phyloP scores from a whole-genome alignment of 2,113 vertebrate species.

The Puma concolor region DNA sequence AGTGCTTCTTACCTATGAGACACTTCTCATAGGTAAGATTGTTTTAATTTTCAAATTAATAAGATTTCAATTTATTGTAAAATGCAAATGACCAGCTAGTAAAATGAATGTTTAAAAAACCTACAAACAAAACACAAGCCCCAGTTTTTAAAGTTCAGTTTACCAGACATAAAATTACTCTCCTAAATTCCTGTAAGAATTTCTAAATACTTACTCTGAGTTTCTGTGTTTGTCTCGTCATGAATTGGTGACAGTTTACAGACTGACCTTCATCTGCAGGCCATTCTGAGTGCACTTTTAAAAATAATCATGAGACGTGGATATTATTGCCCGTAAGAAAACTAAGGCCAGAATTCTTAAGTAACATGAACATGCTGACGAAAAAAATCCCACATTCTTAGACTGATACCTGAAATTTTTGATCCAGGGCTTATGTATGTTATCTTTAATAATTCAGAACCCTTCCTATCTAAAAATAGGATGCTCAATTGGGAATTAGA shows the following conservation, averaged over 20 bases:
- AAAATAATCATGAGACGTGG: background rate
- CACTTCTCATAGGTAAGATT: background rate
- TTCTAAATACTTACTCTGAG: background rate
- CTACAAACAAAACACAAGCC: background rate
- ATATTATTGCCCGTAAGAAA: background rate
- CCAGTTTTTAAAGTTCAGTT: background rate
- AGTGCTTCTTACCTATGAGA: background rate
- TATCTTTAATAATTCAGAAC: background rate
- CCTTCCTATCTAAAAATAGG: background rate
- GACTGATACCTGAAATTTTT: background rate
- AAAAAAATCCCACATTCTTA: background rate
- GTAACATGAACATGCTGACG: background rate
- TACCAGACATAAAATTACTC: background rate
- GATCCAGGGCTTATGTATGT: background rate
- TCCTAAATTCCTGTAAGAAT: background rate
- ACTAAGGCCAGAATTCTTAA: background rate
- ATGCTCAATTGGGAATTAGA: background rate
- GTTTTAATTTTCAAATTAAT: background rate
- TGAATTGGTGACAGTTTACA: background rate
- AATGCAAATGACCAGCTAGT: background rate
- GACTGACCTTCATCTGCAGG: background rate
- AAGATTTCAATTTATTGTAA: background rate
- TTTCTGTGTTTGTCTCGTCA: background rate
- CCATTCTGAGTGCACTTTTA: background rate
- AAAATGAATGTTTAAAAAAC: background rate